Conservation (phyloP, 1,140 invertebrate genomes). For the Drosophila tropicalis region DNA sequence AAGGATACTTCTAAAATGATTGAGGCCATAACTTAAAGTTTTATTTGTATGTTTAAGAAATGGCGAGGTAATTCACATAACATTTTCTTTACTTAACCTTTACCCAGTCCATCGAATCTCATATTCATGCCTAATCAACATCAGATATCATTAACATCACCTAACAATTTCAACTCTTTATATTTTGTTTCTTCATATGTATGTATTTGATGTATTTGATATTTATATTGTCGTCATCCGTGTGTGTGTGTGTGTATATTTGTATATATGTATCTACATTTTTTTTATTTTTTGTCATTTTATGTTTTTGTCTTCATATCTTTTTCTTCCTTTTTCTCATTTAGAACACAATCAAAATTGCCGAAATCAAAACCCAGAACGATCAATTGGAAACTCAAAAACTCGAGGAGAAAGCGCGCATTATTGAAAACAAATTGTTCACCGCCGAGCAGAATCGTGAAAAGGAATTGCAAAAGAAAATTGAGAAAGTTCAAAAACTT, state of each 20-base stretch:
- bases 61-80: no score
- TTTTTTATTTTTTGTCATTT: constrained; percentile 49
- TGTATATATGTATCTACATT: constrained; percentile 21
- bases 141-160: no score
- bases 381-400: constrained; percentile 86
- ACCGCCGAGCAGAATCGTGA: constrained; percentile 90
- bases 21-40: no score
- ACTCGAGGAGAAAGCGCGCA: constrained; percentile 87
- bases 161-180: constrained; percentile 9
- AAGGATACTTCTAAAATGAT: no score
- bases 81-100: no score
- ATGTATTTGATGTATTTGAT: constrained; percentile 11
- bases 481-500: constrained; percentile 91
- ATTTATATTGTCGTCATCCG: neutral
- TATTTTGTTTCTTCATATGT: neutral
- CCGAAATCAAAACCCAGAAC: constrained; percentile 87
- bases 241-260: constrained; percentile 20
- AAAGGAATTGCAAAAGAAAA: constrained; percentile 91
- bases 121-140: no score
- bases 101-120: no score
- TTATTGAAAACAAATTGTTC: constrained; percentile 89
- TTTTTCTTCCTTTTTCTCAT: constrained; percentile 48
- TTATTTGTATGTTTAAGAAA: no score
- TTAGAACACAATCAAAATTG: constrained; percentile 88
- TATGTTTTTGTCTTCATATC: constrained; percentile 50